Conservation (phyloP, 1,140 invertebrate species). For the Hormaphis cornu region DNA sequence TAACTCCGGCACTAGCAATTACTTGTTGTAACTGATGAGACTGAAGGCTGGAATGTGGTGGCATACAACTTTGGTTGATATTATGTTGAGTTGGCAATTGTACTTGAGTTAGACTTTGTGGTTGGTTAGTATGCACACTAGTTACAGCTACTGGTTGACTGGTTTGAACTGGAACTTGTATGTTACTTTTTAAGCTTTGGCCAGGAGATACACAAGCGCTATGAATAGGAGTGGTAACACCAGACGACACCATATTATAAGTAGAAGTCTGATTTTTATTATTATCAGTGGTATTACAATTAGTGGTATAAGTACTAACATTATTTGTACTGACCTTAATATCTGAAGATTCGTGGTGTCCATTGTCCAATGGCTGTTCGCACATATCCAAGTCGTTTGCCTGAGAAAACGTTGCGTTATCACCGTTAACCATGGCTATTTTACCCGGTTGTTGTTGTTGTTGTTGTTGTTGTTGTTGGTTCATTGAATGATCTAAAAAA, state of each 20-base stretch:
- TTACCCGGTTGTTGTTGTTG: conserved; percentile 15
- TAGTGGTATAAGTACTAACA: conserved; percentile 16
- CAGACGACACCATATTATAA: conserved; percentile 25
- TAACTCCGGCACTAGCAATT: conserved; percentile 42
- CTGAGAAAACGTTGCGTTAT: conserved; percentile 7
- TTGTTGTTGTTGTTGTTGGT: conserved; percentile 42
- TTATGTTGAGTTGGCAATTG: conserved; percentile 42
- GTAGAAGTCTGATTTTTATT: conserved; percentile 33
- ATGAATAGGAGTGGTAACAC: conserved; percentile 30
- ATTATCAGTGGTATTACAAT: conserved; percentile 29
- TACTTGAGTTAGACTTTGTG: conserved; percentile 42
- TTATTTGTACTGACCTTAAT: conserved; percentile 26
- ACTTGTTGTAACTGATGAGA: conserved; percentile 49
- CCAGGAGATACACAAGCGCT: conserved; percentile 38
- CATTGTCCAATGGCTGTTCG: conserved; percentile 29
- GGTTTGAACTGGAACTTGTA: conserved; percentile 12
- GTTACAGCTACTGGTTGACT: not conserved
- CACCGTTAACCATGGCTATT: conserved; percentile 22
- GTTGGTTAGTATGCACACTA: conserved; percentile 40
- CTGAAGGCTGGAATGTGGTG: conserved; percentile 46
- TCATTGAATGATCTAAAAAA: conserved; percentile 75
- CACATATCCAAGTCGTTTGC: not conserved
- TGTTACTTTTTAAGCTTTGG: conserved; percentile 38
- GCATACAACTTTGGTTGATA: conserved; percentile 31
- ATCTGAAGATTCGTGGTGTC: conserved; percentile 31